Base-by-base conservation (phyloP, 2,113 vertebrate species). In the Semicossyphus pulcher region DNA sequence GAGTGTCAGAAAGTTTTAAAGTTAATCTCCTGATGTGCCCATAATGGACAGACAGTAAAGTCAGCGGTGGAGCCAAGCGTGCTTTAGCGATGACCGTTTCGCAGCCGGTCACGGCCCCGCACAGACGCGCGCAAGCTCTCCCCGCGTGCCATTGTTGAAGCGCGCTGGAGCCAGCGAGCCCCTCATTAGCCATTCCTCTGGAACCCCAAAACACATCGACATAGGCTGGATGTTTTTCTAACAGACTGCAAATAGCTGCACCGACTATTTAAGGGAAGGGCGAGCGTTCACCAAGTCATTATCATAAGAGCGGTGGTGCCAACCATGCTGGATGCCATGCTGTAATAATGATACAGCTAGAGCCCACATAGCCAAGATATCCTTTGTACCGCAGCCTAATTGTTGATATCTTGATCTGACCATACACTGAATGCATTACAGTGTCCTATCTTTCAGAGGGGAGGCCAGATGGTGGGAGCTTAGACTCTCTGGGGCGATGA, bases 241-340 rank as follows among this genome's bases (percentile, higher is more conserved):
- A 86, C 73, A 80, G 80, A 78, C 78, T 54, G 62, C 69, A 78
- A 78, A 86, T 72, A 39, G 75, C 81, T 61, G 70, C 28, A 59
- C 14, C 23, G 45, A 23, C 81, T 85, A 70, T 89, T 78, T 66
- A 68, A 78, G 48, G 39, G 45, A 75, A 59, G 53, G 15, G 15
- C 26, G 29, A 78, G 63, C 15, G 8, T 63, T 79, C 57, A 72
- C 58, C 78, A 54, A 77, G 54, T 54, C 73, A 82, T 87, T 74
- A 78, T 32, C 77, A 61, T 72, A 21, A 54, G 49, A 63, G 29
- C 12, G 26, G 21, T 47, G 12, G 29, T 77, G 80, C 76, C 81
- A 78, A 23, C 71, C 16, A 20, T 58, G 74, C 61, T 2, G 41
- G 49, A 15, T 73, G 65, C 72, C 74, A 45, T 72, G 41, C 60